Base-by-base conservation (phyloP, 2,888 invertebrate genomes). In the Parnassius glacialis region DNA sequence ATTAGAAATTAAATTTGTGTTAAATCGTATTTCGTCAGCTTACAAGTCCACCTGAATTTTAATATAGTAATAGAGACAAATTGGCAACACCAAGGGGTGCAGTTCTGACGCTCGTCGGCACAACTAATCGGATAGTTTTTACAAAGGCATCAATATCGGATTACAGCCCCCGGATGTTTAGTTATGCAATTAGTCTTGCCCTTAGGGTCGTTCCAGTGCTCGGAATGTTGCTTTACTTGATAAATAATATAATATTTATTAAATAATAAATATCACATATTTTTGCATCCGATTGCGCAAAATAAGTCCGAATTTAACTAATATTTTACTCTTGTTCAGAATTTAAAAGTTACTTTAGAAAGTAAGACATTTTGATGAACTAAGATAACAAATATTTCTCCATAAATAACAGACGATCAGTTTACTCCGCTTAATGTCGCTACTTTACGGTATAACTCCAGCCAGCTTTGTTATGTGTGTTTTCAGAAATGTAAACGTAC, bases 101-200 rank as follows among this genome's bases (percentile, higher is more conserved):
- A 45, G 53, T 59, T 41, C n/a, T 45, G 45, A 53, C 55, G 59
- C 62, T 58, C 67, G 75, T 57, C 59, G 65, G 65, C 69, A 66
- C 78, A 58, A 51, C 62, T 87, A 86, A 90, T 91, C 90, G 81
- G 85, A 88, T 88, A 89, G 90, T 91, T 91, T 91, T 90, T 90
- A 90, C 88, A 87, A 89, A 90, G 85, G 81, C 88, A 90, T 90
- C 90, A 89, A 84, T 83, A 84, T 88, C 81, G 88, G 87, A 88
- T 90, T 88, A 90, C 84, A 74, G 78, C 75, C 83, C 83, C 79
- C 78, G 74, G 69, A 81, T 84, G 85, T 90, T 90, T 90, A 87
- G 90, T 89, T 85, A 84, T 81, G 83, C 89, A 90, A 90, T 91
- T 90, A 89, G 90, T 85, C 81, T 85, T 79, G 85, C 79, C 75